Percentiles rank a stretch among this genome's conserved stretches.
These are phyloP conservation scores for Pardosa pseudoannulata DNA, from an alignment of 2,888 invertebrate species.

Conservation along the genomic window DNA sequence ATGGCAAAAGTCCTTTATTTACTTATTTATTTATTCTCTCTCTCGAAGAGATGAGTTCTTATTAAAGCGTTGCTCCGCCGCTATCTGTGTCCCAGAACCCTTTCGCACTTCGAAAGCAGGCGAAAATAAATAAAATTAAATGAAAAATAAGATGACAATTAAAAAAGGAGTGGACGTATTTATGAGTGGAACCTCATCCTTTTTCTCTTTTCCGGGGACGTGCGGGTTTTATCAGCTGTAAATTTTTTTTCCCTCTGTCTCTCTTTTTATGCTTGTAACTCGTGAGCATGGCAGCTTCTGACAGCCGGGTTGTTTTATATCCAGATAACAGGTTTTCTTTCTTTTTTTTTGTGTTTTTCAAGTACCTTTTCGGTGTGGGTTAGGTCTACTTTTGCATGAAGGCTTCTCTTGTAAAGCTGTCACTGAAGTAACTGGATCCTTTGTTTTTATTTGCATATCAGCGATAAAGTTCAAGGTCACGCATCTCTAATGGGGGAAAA, in stretches of 20 bases:
- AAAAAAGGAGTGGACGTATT: not conserved
- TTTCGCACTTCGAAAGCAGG: not conserved
- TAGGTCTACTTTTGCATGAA: not conserved
- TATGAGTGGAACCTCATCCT: not conserved
- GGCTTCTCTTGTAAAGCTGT: slow-evolving; percentile 7
- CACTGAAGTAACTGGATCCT: too few relatives aligned
- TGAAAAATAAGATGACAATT: not conserved
- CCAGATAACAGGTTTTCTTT: slow-evolving; percentile 10
- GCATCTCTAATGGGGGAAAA: too few relatives aligned
- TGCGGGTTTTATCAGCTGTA: not conserved
- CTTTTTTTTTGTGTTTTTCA: too few relatives aligned
- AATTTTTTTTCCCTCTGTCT: too few relatives aligned
- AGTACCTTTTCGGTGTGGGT: not conserved
- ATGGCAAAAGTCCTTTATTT: too few relatives aligned
- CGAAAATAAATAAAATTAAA: too few relatives aligned
- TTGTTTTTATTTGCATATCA: too few relatives aligned
- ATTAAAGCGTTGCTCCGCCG: not conserved
- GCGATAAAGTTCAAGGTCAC: too few relatives aligned
- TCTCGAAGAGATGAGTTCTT: not conserved
- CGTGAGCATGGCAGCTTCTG: not conserved
- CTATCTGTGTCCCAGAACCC: not conserved
- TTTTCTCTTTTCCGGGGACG: too few relatives aligned
- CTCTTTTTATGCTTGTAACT: too few relatives aligned
- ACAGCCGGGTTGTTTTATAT: not conserved
- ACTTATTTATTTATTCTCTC: too few relatives aligned